Conservation (phyloP, 2,113 vertebrate species). For the Pteruthius melanotis region DNA sequence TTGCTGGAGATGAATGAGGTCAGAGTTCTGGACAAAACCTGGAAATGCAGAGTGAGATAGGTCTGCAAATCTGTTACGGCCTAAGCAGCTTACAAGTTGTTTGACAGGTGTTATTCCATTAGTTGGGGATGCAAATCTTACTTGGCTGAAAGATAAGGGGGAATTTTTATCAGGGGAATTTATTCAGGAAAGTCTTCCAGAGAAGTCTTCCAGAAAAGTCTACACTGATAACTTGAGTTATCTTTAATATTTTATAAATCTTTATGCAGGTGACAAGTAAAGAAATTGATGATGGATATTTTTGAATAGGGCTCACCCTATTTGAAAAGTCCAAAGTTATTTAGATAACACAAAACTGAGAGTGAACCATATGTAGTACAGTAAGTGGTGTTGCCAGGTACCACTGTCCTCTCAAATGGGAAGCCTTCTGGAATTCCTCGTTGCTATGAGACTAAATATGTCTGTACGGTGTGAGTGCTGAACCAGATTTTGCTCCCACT, state of each 20-base stretch:
- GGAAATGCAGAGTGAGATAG: neutral
- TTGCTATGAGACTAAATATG: conserved; percentile 62
- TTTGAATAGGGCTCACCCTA: neutral
- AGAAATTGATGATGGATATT: neutral
- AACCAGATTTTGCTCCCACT: conserved; percentile 41
- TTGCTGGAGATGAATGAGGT: neutral
- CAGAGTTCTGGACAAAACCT: neutral
- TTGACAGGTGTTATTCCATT: neutral
- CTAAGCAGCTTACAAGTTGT: neutral
- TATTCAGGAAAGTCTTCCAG: neutral
- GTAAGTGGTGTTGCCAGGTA: conserved; percentile 20
- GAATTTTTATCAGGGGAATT: neutral
- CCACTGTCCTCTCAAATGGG: conserved; percentile 41
- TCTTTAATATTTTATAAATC: neutral
- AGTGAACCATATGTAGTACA: neutral
- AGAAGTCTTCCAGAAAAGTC: neutral
- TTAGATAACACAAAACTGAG: neutral
- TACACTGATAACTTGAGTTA: neutral
- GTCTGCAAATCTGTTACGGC: neutral
- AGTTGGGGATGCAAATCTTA: neutral
- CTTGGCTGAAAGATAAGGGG: neutral
- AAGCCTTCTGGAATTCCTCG: conserved; percentile 59
- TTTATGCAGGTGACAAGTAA: neutral
- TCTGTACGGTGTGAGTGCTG: neutral
- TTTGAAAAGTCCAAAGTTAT: neutral